Percentiles rank a stretch among this genome's conserved stretches.
Conservation (phyloP, 1,140 invertebrate species). For the Sogatella furcifera region DNA sequence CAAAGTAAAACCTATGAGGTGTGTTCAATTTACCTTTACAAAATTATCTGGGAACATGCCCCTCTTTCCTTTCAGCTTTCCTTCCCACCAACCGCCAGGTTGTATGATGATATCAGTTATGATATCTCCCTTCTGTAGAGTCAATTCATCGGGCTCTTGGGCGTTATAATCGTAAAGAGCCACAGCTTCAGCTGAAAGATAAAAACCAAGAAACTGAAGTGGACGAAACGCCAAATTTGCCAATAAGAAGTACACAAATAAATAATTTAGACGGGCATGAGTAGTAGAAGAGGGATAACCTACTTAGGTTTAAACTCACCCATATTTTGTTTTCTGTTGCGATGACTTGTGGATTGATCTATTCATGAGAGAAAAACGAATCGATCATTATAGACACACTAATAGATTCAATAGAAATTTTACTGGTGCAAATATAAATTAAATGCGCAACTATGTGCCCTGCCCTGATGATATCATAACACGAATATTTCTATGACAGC, state of each 20-base stretch:
- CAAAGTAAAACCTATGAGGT: too few relatives aligned
- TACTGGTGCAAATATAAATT: too few relatives aligned
- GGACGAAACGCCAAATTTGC: too few relatives aligned
- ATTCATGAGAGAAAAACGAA: too few relatives aligned
- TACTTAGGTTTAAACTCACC: too few relatives aligned
- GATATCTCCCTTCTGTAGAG: slow-evolving; percentile 77
- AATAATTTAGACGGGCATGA: too few relatives aligned
- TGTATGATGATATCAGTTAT: slow-evolving; percentile 74
- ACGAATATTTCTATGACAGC: neutral
- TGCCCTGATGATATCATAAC: slow-evolving; percentile 1
- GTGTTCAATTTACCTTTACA: slow-evolving; percentile 50
- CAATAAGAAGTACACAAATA: too few relatives aligned
- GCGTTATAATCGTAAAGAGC: slow-evolving; percentile 74
- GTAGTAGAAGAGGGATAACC: too few relatives aligned
- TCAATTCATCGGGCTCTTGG: slow-evolving; percentile 72
- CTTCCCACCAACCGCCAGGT: slow-evolving; percentile 94
- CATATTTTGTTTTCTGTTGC: too few relatives aligned
- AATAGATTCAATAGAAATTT: too few relatives aligned
- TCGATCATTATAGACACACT: too few relatives aligned
- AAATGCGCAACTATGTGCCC: neutral
- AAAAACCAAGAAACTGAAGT: slow-evolving; percentile 17
- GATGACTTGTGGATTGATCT: too few relatives aligned
- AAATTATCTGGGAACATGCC: slow-evolving; percentile 98
- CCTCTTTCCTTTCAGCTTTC: slow-evolving; percentile 69
- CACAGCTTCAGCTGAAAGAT: slow-evolving; percentile 54